These are phyloP conservation scores for Triops cancriformis DNA, from an alignment of 1,140 invertebrate genomes.

Conservation along the genomic window DNA sequence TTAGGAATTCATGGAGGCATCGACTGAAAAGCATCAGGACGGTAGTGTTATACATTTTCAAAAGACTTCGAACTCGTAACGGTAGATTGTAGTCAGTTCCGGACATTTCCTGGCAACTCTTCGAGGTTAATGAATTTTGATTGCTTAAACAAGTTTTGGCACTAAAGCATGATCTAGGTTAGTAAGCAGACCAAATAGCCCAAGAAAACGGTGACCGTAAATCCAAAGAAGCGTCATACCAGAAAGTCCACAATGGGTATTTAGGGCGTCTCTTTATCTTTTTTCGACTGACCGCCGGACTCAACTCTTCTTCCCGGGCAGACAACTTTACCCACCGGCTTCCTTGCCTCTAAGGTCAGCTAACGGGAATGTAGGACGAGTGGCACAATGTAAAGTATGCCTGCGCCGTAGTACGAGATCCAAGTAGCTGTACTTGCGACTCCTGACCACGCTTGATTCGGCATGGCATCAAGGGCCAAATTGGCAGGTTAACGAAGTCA, in stretches of 20 bases:
- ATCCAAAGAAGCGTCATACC: not conserved
- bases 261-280: not conserved
- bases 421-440: constrained; percentile 9
- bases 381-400: not conserved
- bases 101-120: not conserved
- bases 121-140: not conserved
- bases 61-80: not conserved
- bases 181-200: not conserved
- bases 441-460: not conserved
- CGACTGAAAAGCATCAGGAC: not conserved
- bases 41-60: not conserved
- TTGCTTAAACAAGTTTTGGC: not conserved
- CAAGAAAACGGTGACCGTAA: not conserved
- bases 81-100: not conserved
- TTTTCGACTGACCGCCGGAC: not conserved
- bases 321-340: not conserved
- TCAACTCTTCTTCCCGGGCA: not conserved
- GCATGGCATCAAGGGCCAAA: not conserved
- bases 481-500: not conserved
- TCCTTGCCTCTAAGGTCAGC: not conserved
- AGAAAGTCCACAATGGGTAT: not conserved
- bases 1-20: not conserved
- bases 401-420: not conserved
- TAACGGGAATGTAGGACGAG: constrained; percentile 5
- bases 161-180: not conserved